Base-by-base conservation (phyloP, 2,888 invertebrate species). In the Gandaritis pyraliata region DNA sequence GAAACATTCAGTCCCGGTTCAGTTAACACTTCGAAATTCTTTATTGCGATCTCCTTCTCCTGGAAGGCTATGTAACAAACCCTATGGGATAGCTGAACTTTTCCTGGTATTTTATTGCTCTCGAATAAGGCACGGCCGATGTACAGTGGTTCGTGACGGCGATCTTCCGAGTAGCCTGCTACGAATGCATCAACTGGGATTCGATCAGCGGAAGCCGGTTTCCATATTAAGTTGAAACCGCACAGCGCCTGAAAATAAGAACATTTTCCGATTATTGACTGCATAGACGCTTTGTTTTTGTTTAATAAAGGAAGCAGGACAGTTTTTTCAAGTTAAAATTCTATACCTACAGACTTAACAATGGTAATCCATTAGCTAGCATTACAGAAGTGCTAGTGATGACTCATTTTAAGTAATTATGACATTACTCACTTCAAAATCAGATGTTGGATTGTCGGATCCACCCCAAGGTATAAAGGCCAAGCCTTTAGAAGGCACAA, bases 401-500 rank as follows among this genome's bases (percentile, higher is more conserved):
- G n/a, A n/a, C n/a, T n/a, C n/a, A n/a, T n/a, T n/a, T n/a, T n/a
- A n/a, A n/a, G n/a, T n/a, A n/a, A n/a, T n/a, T n/a, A n/a, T n/a
- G 23, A 41, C 8, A 15, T 15, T 15, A 69, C 69, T 73, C 75
- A 95, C 95, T 90, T 97, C 95, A 81, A 96, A 96, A 43, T 95
- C 93, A 38, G 83, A 75, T 74, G 95, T 95, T 13, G 93, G 93
- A 75, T 96, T 95, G 72, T 96, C 95, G 12, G 83, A 92, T 12
- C 96, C 96, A 16, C 96, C 97, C 95, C 96, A 97, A 48, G 96
- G 85, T 12, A 97, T 85, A 75, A 95, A 97, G 65, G 94, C 94
- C 0, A 93, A 90, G 10, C 95, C 94, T 75, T 96, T 95, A 12
- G 95, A 94, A 5, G 95, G 94, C 48, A 95, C 92, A 68, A 95